Evolutionary conservation across 1,140 invertebrate genomes (phyloP).

Genomic region (Bombus haemorrhoidalis): DNA sequence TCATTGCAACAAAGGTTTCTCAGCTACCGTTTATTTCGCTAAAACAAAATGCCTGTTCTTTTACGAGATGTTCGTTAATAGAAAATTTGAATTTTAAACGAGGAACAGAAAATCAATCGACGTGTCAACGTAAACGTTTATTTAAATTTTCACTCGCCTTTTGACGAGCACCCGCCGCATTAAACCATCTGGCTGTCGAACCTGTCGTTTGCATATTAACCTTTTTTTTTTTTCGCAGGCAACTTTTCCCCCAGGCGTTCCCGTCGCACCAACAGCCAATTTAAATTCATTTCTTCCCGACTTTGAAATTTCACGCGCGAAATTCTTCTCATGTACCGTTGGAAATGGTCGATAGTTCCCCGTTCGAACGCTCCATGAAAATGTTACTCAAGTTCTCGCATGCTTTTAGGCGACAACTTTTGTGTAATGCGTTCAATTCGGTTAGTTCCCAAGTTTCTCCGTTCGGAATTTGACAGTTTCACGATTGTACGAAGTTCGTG

Average conservation of each 20-base stretch:
- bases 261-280: background rate
- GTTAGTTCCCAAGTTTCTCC: background rate
- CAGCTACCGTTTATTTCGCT: background rate
- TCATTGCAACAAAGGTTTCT: background rate
- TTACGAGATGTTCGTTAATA: background rate
- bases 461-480: slow-evolving; percentile 6
- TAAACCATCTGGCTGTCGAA: slow-evolving; percentile 3
- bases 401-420: slow-evolving; percentile 9
- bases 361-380: background rate
- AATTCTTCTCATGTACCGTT: no score
- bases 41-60: background rate
- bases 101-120: background rate
- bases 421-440: slow-evolving; percentile 4
- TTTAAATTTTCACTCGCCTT: slow-evolving; percentile 9
- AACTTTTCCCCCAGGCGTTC: background rate
- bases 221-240: background rate
- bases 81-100: slow-evolving; percentile 33
- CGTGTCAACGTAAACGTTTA: slow-evolving; percentile 24
- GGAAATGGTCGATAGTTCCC: slow-evolving; percentile 1
- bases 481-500: background rate
- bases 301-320: slow-evolving; percentile 16
- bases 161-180: slow-evolving; percentile 18
- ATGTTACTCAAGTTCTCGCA: slow-evolving; percentile 8
- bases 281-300: slow-evolving; percentile 32
- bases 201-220: slow-evolving; percentile 35